Base-by-base conservation (phyloP, 2,888 invertebrate species). In the Linnaemya tessellans region DNA sequence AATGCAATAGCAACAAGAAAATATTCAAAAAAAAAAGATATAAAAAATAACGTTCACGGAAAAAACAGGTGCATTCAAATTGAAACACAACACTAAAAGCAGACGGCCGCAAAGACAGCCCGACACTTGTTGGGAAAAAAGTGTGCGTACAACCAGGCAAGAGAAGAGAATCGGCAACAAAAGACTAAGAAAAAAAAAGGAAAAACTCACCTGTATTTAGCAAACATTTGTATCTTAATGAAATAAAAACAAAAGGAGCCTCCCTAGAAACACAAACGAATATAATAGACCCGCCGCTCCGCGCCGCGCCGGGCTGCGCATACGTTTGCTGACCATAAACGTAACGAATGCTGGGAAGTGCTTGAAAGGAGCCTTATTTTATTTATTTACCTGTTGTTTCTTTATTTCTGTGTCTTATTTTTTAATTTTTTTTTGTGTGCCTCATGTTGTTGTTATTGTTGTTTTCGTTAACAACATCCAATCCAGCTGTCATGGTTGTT, bases 151-250 rank as follows among this genome's bases (percentile, higher is more conserved):
- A 43, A 43, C 25, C 10, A 54, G 51, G 60, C 35, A 67, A 41
- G 41, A 58, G 43, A 38, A 15, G 38, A 38, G 49, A 51, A 43
- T 15, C 67, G n/a, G 30, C 13, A 38, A 8, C 18, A 60, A 35
- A 68, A 51, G 1, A 18, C n/a, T n/a, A n/a, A n/a, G n/a, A 79
- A 25, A 38, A 22, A 62, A 75, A 49, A 49, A 51, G 9, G 20
- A 51, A 10, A 54, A 77, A 78, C 56, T 82, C 85, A 85, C 82
- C 85, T 82, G 85, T 82, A 82, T 78, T 84, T 71, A 85, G 43
- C 56, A 77, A 84, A 80, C 60, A 84, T 67, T 84, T 65, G 77
- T 84, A 78, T 77, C 80, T 77, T 71, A 71, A 65, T 77, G 70
- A 80, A 84, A 80, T 41, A 77, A 77, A 60, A 71, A 67, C 62